Conservation (phyloP, 1,140 invertebrate species). For the Eueides isabella region DNA sequence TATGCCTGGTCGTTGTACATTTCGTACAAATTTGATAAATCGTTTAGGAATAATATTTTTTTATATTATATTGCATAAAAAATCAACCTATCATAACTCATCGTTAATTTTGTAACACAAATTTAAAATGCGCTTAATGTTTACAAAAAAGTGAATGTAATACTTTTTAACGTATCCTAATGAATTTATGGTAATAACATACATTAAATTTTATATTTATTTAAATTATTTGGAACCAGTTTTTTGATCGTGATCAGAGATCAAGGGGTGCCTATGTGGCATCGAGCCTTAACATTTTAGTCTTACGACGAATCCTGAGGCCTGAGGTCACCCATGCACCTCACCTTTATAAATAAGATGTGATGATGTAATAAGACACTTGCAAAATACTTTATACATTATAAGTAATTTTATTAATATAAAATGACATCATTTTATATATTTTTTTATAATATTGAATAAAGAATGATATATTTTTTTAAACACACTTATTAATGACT, state of each 20-base stretch:
- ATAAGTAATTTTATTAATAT: not conserved
- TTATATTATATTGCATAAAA: not conserved
- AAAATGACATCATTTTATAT: not conserved
- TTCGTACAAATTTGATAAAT: too few species aligned
- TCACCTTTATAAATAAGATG: constrained; percentile 39
- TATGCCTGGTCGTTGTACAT: too few species aligned
- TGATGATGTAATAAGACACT: constrained; percentile 32
- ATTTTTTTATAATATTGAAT: not conserved
- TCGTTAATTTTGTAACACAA: not conserved
- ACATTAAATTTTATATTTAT: not conserved
- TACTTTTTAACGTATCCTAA: not conserved
- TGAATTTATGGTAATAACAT: not conserved
- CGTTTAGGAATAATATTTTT: too few species aligned
- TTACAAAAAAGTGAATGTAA: not conserved
- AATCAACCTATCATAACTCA: not conserved
- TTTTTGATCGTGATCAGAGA: constrained; percentile 17
- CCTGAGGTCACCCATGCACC: constrained; percentile 32
- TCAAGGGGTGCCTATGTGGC: not conserved
- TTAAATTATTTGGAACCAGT: constrained; percentile 1
- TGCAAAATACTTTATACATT: not conserved
- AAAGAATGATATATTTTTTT: too few species aligned
- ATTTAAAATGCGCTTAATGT: not conserved
- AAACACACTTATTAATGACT: too few species aligned
- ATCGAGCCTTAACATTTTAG: constrained; percentile 13
- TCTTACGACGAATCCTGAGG: constrained; percentile 27